These are phyloP conservation scores for Eledone cirrhosa DNA, from an alignment of 2,888 invertebrate species.

Conservation along the genomic window DNA sequence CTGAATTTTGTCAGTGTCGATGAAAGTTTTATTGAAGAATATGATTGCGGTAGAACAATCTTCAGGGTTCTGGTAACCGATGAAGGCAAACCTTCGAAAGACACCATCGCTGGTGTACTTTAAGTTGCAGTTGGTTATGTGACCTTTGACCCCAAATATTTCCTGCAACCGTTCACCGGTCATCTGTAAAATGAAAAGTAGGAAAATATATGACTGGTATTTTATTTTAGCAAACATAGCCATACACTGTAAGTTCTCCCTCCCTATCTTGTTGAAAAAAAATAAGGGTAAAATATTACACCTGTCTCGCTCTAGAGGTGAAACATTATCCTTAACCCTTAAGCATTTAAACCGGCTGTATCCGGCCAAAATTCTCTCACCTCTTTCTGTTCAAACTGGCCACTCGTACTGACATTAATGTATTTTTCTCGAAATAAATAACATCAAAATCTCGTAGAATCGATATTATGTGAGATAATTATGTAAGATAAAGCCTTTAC, in stretches of 20 bases:
- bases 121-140: constrained; percentile 90
- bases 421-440: no score
- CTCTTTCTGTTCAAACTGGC: no score
- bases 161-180: constrained; percentile 80
- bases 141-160: constrained; percentile 81
- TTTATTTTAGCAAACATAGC: no score
- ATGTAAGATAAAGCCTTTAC: no score
- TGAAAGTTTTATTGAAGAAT: constrained; percentile 84
- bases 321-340: no score
- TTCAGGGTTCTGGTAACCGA: constrained; percentile 85
- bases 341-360: no score
- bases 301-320: no score
- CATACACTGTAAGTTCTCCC: neutral
- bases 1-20: constrained; percentile 82
- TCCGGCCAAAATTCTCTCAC: no score
- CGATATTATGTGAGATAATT: no score
- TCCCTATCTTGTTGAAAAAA: neutral
- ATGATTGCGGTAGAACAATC: constrained; percentile 81
- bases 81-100: constrained; percentile 92
- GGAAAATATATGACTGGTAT: neutral
- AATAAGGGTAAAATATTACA: neutral
- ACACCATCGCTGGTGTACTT: constrained; percentile 91
- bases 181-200: constrained; percentile 71
- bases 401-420: no score
- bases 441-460: no score